Evolutionary conservation across 2,113 vertebrate genomes (phyloP).

Genomic region (Heterotis niloticus): DNA sequence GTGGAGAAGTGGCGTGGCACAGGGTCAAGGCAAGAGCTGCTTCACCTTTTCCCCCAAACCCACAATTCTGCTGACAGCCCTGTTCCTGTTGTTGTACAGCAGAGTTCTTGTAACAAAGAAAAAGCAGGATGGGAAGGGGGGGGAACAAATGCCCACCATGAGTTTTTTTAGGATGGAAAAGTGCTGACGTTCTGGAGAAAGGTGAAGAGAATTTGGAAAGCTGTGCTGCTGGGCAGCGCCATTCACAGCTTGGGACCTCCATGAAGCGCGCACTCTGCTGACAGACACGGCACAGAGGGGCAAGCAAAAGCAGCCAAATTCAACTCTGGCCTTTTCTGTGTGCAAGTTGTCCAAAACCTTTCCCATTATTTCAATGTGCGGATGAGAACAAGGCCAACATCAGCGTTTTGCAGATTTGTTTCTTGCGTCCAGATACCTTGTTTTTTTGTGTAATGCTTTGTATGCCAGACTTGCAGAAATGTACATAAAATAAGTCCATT

Average conservation of each 20-base stretch:
- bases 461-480: no score
- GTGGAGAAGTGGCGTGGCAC: background rate
- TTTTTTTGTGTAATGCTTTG: no score
- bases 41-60: conserved; percentile 10
- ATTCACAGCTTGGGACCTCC: no score
- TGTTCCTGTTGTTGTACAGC: conserved; percentile 6
- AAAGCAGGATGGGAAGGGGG: background rate
- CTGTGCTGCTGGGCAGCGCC: background rate
- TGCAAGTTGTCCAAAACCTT: no score
- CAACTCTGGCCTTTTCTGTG: no score
- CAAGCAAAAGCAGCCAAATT: no score
- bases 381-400: no score
- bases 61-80: conserved; percentile 13
- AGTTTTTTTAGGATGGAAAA: background rate
- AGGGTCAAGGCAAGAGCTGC: conserved; percentile 8
- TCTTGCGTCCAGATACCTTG: no score
- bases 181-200: conserved; percentile 10
- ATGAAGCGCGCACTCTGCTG: background rate
- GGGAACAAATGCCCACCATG: background rate
- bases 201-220: background rate
- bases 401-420: no score
- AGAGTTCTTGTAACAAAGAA: background rate
- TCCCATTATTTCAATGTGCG: no score
- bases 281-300: background rate
- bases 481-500: no score